Percentiles rank a stretch among this genome's conserved stretches.
phyloP scores from a whole-genome alignment of 2,113 vertebrate genomes.

The Phyllopteryx taeniolatus region DNA sequence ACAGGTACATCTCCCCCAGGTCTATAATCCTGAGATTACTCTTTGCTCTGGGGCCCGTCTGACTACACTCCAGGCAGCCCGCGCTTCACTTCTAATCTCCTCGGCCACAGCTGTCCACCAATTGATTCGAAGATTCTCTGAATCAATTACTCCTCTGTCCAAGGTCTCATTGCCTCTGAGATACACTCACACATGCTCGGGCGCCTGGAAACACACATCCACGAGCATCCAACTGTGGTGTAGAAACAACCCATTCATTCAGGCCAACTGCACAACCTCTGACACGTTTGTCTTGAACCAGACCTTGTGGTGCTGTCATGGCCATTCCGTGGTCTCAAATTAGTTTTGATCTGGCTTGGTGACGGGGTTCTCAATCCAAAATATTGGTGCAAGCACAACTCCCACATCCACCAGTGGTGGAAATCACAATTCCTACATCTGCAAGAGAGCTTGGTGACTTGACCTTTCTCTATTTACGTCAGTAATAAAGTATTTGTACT shows the following conservation, averaged over 20 bases:
- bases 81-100: slow-evolving; percentile 79
- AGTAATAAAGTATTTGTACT: no score
- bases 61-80: slow-evolving; percentile 66
- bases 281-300: slow-evolving; percentile 23
- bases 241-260: background rate
- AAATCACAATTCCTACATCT: no score
- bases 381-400: no score
- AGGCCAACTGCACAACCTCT: slow-evolving; percentile 31
- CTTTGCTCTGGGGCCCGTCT: slow-evolving; percentile 72
- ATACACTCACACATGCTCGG: slow-evolving; percentile 53
- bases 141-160: slow-evolving; percentile 79
- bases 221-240: background rate
- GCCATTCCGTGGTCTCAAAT: slow-evolving; percentile 9
- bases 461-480: no score
- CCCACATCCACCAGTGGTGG: no score
- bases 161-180: slow-evolving; percentile 71
- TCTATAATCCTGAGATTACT: slow-evolving; percentile 81
- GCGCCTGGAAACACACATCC: background rate
- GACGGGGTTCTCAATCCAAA: background rate
- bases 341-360: slow-evolving; percentile 26
- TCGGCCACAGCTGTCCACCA: slow-evolving; percentile 76
- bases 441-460: no score
- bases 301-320: slow-evolving; percentile 23
- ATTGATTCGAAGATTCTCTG: slow-evolving; percentile 82
- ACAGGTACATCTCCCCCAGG: slow-evolving; percentile 76